Conservation (phyloP, 2,797 vertebrate species). For the Arctocebus calabarensis region DNA sequence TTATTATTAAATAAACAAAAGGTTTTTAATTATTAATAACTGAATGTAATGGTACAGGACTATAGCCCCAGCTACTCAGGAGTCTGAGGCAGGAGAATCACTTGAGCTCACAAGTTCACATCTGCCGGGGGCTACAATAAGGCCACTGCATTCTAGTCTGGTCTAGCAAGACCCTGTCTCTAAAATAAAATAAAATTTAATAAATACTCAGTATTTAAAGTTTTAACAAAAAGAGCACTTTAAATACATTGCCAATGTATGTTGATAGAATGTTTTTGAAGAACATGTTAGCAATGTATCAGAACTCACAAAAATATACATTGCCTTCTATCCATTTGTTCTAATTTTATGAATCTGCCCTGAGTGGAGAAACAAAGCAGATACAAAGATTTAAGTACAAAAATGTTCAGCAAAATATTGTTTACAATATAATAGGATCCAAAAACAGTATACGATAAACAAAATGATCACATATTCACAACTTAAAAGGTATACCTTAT, state of each 20-base stretch:
- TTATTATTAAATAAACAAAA: no score
- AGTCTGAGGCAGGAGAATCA: background rate
- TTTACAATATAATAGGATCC: background rate
- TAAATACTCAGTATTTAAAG: background rate
- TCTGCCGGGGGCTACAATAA: background rate
- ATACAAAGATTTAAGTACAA: background rate
- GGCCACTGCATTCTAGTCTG: background rate
- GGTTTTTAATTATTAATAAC: background rate
- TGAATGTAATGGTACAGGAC: background rate
- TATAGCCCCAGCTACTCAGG: background rate
- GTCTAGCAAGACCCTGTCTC: background rate
- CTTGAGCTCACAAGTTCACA: background rate
- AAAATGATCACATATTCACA: background rate
- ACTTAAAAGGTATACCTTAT: background rate
- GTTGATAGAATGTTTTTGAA: background rate
- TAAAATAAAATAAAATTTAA: background rate
- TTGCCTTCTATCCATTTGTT: background rate
- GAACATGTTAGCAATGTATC: background rate
- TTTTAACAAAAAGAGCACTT: background rate
- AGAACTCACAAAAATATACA: background rate
- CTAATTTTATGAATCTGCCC: background rate
- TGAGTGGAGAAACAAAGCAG: background rate
- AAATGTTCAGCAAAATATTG: background rate
- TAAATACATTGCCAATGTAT: background rate
- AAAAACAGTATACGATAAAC: slow-evolving; percentile 8